phyloP scores from a whole-genome alignment of 2,888 invertebrate genomes.

The Pristionchus mayeri region DNA sequence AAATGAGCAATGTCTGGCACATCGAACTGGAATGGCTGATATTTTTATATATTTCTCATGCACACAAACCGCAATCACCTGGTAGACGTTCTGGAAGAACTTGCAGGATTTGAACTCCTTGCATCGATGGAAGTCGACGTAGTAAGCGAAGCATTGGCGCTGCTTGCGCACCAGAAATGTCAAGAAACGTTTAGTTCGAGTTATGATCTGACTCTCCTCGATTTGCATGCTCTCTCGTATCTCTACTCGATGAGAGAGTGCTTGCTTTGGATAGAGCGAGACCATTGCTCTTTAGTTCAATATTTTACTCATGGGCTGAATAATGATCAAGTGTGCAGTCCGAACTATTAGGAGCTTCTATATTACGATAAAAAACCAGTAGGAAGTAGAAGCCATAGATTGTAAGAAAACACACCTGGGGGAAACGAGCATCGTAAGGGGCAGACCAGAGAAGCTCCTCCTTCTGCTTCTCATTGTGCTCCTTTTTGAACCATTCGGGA shows the following conservation, averaged over 20 bases:
- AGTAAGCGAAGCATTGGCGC: conserved; percentile 76
- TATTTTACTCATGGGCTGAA: too few relatives aligned
- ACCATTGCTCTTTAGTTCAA: too few relatives aligned
- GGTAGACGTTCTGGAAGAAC: conserved; percentile 76
- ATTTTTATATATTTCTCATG: neutral
- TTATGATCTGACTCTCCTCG: too few relatives aligned
- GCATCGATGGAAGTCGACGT: conserved; percentile 76
- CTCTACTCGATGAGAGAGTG: neutral
- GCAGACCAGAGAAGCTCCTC: conserved; percentile 80
- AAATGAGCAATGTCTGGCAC: neutral
- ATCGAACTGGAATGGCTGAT: neutral
- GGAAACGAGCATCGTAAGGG: conserved; percentile 96
- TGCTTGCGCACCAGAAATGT: conserved; percentile 71
- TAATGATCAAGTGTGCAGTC: neutral
- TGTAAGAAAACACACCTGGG: conserved; percentile 83
- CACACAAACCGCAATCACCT: conserved; percentile 60
- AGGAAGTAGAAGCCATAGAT: neutral
- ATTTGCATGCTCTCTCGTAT: too few relatives aligned
- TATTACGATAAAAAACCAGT: neutral
- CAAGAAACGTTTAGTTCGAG: neutral
- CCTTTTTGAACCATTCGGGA: conserved; percentile 74
- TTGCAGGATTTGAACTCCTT: conserved; percentile 75
- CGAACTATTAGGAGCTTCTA: neutral
- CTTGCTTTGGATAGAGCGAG: neutral
- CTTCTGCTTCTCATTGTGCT: conserved; percentile 69